These are phyloP conservation scores for Catamblyrhynchus diadema DNA, from an alignment of 2,797 vertebrate genomes.

Conservation along the genomic window DNA sequence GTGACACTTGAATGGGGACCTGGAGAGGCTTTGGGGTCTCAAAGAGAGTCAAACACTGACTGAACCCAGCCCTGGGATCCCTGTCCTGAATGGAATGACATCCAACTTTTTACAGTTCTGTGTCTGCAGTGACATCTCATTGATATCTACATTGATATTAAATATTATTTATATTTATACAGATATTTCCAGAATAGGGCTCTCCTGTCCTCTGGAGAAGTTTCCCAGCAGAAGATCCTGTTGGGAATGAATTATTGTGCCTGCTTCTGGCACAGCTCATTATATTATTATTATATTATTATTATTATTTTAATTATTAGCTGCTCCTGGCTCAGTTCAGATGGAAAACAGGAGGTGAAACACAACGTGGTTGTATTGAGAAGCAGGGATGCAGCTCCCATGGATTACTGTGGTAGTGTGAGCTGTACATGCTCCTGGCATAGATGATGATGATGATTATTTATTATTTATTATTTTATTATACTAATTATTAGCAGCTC, in stretches of 20 bases:
- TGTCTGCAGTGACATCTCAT: background rate
- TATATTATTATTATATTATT: too few relatives aligned
- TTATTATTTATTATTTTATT: too few relatives aligned
- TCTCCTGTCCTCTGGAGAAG: background rate
- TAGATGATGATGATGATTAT: too few relatives aligned
- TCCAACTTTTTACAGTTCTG: background rate
- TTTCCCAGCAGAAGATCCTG: background rate
- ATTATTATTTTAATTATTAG: too few relatives aligned
- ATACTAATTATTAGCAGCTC: too few relatives aligned
- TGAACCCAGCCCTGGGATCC: background rate
- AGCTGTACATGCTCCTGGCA: too few relatives aligned
- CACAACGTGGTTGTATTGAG: background rate
- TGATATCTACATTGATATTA: background rate
- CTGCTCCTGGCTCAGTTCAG: background rate
- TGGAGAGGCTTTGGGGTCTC: background rate
- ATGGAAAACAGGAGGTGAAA: background rate
- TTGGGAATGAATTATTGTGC: background rate
- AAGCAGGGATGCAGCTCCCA: background rate
- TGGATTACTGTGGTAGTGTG: background rate
- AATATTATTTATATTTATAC: background rate
- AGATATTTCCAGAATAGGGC: background rate
- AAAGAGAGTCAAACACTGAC: background rate
- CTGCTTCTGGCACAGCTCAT: background rate
- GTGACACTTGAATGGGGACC: background rate
- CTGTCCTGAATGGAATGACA: background rate